These are phyloP conservation scores for Epirrhoe tristata DNA, from an alignment of 2,888 invertebrate genomes.

Conservation along the genomic window DNA sequence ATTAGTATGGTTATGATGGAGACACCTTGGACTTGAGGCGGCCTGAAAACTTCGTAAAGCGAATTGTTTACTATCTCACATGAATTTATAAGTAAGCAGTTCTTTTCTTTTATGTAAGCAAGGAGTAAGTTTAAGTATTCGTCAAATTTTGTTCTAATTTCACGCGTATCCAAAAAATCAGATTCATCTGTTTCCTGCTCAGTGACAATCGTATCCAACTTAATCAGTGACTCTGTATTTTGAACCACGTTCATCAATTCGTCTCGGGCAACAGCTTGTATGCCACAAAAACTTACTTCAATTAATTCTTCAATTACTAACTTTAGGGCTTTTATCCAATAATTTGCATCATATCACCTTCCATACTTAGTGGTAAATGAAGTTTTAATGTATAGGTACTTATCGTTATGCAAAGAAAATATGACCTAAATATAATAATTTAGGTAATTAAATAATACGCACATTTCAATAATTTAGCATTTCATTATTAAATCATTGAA, in stretches of 20 bases:
- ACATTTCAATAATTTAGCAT: conserved; percentile 60
- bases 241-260: conserved; percentile 78
- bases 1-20: too few relatives aligned
- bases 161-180: conserved; percentile 6
- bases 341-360: too few relatives aligned
- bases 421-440: not conserved
- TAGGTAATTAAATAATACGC: conserved; percentile 54
- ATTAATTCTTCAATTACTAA: too few relatives aligned
- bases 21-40: too few relatives aligned
- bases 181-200: conserved; percentile 14
- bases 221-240: conserved; percentile 49
- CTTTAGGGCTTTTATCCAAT: too few relatives aligned
- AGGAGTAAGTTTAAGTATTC: too few relatives aligned
- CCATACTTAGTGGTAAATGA: too few relatives aligned
- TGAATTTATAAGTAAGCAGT: too few relatives aligned
- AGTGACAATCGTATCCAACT: conserved; percentile 15
- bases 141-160: conserved; percentile 11
- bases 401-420: not conserved
- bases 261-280: conserved; percentile 56
- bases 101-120: too few relatives aligned
- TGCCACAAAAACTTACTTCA: not conserved
- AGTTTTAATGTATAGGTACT: too few relatives aligned
- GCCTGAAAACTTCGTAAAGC: too few relatives aligned
- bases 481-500: conserved; percentile 63
- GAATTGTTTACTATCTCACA: too few relatives aligned